These are phyloP conservation scores for Amyelois transitella DNA, from an alignment of 1,140 invertebrate species.

Conservation along the genomic window DNA sequence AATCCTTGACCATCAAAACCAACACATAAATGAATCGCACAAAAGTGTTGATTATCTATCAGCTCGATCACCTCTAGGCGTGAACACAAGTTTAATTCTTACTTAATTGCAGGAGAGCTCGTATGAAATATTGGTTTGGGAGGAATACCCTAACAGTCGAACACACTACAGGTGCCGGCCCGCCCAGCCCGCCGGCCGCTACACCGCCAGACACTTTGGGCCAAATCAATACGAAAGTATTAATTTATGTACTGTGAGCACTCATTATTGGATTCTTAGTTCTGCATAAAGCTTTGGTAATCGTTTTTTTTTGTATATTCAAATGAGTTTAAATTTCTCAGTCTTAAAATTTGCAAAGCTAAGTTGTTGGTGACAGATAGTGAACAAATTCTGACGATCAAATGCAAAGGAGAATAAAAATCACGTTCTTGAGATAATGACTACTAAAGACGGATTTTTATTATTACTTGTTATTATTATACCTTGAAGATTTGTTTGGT, in stretches of 20 bases:
- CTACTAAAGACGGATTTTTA: too few relatives aligned
- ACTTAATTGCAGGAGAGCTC: conserved; percentile 65
- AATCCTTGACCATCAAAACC: conserved; percentile 19
- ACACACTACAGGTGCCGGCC: conserved; percentile 60
- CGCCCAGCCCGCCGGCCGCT: conserved; percentile 49
- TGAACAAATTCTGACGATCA: too few relatives aligned
- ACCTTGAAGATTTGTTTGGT: too few relatives aligned
- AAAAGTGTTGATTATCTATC: conserved; percentile 37
- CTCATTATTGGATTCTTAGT: too few relatives aligned
- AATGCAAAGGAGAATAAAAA: too few relatives aligned
- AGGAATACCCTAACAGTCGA: conserved; percentile 50
- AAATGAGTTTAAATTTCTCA: too few relatives aligned
- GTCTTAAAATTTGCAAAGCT: too few relatives aligned
- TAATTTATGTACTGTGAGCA: conserved; percentile 29
- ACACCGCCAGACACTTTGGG: conserved; percentile 28
- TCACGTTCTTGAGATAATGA: too few relatives aligned
- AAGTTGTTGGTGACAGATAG: too few relatives aligned
- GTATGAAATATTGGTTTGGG: conserved; percentile 68
- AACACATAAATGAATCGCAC: conserved; percentile 20
- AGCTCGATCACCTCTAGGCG: conserved; percentile 44
- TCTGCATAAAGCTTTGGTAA: too few relatives aligned
- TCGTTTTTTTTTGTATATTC: too few relatives aligned
- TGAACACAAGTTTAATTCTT: conserved; percentile 55
- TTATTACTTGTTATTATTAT: too few relatives aligned
- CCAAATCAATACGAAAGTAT: conserved; percentile 23